These are phyloP conservation scores for Umimayanthus kanabou DNA, from an alignment of 92 coral and sea anemone genomes.

Conservation along the genomic window DNA sequence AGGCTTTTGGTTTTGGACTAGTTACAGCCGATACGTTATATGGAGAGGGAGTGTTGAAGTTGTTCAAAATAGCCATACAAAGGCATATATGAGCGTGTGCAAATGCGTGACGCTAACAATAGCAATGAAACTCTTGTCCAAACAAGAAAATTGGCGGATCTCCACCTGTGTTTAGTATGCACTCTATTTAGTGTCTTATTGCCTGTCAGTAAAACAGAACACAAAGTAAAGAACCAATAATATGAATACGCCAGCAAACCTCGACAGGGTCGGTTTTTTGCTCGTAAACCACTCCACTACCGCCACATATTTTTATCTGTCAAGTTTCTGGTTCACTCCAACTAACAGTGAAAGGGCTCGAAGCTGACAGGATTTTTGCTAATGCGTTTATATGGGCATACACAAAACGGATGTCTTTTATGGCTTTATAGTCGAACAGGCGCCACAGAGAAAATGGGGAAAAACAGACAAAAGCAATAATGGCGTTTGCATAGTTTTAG, in stretches of 20 bases:
- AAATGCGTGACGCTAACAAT: slow-evolving; percentile 24
- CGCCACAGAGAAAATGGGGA: slow-evolving; percentile 23
- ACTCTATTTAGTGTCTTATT: neutral
- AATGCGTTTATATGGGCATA: neutral
- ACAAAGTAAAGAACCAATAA: slow-evolving; percentile 18
- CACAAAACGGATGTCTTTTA: slow-evolving; percentile 35
- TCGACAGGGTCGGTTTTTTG: neutral
- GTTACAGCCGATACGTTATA: neutral
- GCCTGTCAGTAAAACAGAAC: slow-evolving; percentile 21
- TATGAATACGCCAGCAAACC: slow-evolving; percentile 6
- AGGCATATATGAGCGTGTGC: neutral
- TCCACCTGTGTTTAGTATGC: slow-evolving; percentile 35
- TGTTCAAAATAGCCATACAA: neutral
- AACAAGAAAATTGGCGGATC: slow-evolving; percentile 6
- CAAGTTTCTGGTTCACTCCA: slow-evolving; percentile 2
- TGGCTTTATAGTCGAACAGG: slow-evolving; percentile 7
- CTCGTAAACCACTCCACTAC: neutral
- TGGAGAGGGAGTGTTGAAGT: neutral
- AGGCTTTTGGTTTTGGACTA: neutral
- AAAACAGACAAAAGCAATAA: slow-evolving; percentile 12
- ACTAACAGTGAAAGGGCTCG: neutral
- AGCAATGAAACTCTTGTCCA: slow-evolving; percentile 20
- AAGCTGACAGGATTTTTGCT: neutral
- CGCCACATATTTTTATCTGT: neutral
- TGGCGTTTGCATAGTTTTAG: slow-evolving; percentile 9